phyloP scores from a whole-genome alignment of 2,888 invertebrate species.

The Dugesia japonica region DNA sequence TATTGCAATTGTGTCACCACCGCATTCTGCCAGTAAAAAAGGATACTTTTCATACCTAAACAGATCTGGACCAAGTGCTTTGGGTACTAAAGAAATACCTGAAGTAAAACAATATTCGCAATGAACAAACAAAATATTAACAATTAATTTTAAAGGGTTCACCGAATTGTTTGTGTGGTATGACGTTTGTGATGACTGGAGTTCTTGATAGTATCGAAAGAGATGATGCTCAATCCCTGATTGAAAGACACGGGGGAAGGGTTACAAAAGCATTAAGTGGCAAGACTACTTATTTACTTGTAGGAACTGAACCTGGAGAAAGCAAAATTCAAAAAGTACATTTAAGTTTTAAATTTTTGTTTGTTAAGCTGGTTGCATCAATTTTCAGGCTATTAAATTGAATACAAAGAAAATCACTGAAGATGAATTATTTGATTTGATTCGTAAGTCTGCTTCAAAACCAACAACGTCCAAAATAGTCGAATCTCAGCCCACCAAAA shows the following conservation, averaged over 20 bases:
- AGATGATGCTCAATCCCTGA: slow-evolving; percentile 60
- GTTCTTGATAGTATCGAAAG: slow-evolving; percentile 71
- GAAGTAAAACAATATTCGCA: slow-evolving; percentile 51
- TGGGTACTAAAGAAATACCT: slow-evolving; percentile 67
- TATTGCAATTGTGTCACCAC: not conserved
- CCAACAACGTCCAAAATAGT: slow-evolving; percentile 43
- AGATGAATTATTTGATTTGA: slow-evolving; percentile 66
- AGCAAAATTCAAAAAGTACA: slow-evolving; percentile 62
- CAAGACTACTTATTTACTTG: slow-evolving; percentile 65
- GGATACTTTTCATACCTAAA: not conserved
- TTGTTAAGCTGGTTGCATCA: too few species aligned
- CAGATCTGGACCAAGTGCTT: slow-evolving; percentile 58
- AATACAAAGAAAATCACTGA: slow-evolving; percentile 63
- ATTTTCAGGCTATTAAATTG: slow-evolving; percentile 47
- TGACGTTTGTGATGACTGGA: slow-evolving; percentile 58
- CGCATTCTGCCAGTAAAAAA: not conserved
- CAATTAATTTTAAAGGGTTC: too few species aligned
- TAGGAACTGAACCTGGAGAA: slow-evolving; percentile 71
- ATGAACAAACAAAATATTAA: too few species aligned
- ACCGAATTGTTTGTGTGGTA: slow-evolving; percentile 45
- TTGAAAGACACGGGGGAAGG: slow-evolving; percentile 66
- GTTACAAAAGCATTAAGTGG: slow-evolving; percentile 60
- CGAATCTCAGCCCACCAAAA: not conserved
- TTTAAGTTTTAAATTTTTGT: too few species aligned
- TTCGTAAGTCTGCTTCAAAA: slow-evolving; percentile 50